Conservation (phyloP, 2,888 invertebrate species). For the Blastobasis lacticolella region DNA sequence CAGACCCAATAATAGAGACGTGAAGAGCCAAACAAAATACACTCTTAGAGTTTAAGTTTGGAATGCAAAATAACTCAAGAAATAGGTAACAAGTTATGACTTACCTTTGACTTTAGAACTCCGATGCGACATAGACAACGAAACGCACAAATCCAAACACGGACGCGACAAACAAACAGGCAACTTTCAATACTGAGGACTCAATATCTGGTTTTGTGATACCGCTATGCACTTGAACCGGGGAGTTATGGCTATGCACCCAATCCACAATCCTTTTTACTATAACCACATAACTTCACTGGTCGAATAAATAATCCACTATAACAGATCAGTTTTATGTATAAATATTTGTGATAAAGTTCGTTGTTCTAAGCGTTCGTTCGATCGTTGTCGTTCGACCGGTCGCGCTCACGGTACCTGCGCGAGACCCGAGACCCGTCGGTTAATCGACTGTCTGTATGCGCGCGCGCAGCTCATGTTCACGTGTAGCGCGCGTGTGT, state of each 20-base stretch:
- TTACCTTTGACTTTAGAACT: constrained; percentile 13
- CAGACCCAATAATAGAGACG: too few species aligned
- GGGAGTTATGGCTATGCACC: constrained; percentile 1
- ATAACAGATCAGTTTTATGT: constrained; percentile 11
- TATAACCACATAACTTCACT: background rate
- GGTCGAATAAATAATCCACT: constrained; percentile 12
- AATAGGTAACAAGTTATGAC: background rate
- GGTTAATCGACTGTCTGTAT: constrained; percentile 39
- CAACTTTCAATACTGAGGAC: constrained; percentile 36
- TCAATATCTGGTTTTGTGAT: constrained; percentile 51
- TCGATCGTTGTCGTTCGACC: constrained; percentile 67
- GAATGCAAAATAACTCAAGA: background rate
- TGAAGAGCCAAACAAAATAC: too few species aligned
- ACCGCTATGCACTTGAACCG: constrained; percentile 49
- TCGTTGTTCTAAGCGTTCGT: constrained; percentile 53
- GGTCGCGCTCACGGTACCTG: constrained; percentile 54
- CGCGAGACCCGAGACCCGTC: constrained; percentile 33
- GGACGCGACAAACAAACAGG: constrained; percentile 35
- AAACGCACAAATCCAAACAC: constrained; percentile 15
- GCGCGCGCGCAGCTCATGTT: constrained; percentile 30
- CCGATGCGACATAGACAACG: constrained; percentile 17
- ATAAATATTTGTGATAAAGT: constrained; percentile 15
- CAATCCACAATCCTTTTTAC: background rate
- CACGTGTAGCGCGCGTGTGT: constrained; percentile 29
- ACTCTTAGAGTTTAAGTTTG: too few species aligned